phyloP scores from a whole-genome alignment of 1,140 invertebrate genomes.

The Lepidurus packardi region DNA sequence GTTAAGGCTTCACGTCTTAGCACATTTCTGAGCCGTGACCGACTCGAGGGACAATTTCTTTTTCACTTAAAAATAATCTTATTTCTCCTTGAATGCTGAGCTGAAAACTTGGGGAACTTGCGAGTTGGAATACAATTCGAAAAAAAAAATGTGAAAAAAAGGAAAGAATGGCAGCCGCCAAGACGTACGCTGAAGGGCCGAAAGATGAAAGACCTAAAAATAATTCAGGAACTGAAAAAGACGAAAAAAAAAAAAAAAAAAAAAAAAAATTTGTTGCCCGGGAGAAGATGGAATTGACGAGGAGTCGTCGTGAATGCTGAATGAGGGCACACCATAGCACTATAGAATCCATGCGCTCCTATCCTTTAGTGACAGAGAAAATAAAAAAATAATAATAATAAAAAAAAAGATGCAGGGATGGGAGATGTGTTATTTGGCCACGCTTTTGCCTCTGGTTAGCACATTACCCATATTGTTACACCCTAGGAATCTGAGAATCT shows the following conservation, averaged over 20 bases:
- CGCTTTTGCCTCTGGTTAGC: background rate
- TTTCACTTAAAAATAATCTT: background rate
- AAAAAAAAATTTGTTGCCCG: no score
- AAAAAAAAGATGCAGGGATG: background rate
- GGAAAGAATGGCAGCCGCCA: background rate
- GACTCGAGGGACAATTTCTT: background rate
- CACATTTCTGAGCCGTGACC: background rate
- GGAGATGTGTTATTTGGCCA: background rate
- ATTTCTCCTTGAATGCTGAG: background rate
- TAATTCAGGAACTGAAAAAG: constrained; percentile 19
- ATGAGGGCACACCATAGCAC: background rate
- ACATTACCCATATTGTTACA: constrained; percentile 15
- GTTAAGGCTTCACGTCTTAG: background rate
- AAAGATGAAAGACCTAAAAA: background rate
- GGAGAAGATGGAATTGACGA: constrained; percentile 13
- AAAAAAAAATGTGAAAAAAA: background rate
- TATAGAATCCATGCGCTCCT: background rate
- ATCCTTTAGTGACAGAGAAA: background rate
- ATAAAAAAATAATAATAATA: background rate
- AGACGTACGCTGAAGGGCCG: background rate
- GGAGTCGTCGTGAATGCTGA: constrained; percentile 17
- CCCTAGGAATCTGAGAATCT: background rate
- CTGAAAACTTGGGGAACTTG: background rate
- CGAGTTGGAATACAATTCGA: background rate
- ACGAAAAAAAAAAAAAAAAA: background rate